A percentile compares a stretch with the other conserved stretches of the same genome.
phyloP scores from a whole-genome alignment of 1,140 invertebrate species.

The Trachymyrmex cornetzi region DNA sequence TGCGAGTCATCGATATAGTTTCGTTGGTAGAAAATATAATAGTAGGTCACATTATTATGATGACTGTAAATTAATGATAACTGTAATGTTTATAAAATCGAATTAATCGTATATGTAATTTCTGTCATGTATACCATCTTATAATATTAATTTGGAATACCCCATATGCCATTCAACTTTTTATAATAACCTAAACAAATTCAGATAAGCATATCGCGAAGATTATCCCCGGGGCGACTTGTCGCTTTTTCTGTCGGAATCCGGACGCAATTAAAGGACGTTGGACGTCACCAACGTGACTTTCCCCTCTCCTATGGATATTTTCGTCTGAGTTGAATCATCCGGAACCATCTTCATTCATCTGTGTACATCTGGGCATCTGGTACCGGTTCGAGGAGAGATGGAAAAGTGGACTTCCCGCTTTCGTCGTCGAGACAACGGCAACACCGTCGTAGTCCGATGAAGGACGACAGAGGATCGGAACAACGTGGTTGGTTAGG shows the following conservation, averaged over 20 bases:
- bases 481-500: constrained; percentile 27
- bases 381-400: constrained; percentile 41
- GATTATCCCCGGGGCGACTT: not conserved
- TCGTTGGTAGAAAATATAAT: constrained; percentile 59
- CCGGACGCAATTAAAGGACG: constrained; percentile 45
- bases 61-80: constrained; percentile 9
- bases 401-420: constrained; percentile 34
- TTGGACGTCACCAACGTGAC: constrained; percentile 14
- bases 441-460: not conserved
- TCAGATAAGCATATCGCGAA: not conserved
- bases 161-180: not conserved
- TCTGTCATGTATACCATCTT: not conserved
- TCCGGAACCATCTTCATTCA: constrained; percentile 37
- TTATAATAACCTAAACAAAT: not conserved
- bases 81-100: not conserved
- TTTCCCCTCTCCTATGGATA: not conserved
- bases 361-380: constrained; percentile 16
- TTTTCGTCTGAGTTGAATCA: constrained; percentile 60
- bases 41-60: constrained; percentile 39
- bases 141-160: not conserved
- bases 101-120: not conserved
- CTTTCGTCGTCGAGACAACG: constrained; percentile 32
- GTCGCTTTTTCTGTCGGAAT: constrained; percentile 59
- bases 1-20: constrained; percentile 40
- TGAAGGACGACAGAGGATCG: constrained; percentile 21